phyloP scores from a whole-genome alignment of 2,797 vertebrate species.

The Tamandua tetradactyla region DNA sequence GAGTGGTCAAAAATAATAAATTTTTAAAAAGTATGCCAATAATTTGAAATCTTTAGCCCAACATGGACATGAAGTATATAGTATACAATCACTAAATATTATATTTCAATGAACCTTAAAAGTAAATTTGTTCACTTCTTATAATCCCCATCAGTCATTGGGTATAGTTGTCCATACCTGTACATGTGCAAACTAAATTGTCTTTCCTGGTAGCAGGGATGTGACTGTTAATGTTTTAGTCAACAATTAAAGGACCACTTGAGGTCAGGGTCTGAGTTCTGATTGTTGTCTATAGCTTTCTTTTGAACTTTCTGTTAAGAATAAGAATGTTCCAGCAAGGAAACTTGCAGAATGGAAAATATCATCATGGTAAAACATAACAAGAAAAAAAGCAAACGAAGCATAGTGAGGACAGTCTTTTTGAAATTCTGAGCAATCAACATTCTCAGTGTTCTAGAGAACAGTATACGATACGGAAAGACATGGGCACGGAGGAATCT shows the following conservation, averaged over 20 bases:
- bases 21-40: no score
- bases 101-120: background rate
- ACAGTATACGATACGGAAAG: background rate
- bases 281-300: background rate
- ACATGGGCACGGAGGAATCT: background rate
- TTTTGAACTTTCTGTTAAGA: background rate
- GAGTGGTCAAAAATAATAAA: background rate
- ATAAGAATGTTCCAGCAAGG: background rate
- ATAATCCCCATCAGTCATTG: background rate
- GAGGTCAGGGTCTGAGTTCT: background rate
- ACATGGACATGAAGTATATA: background rate
- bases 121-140: background rate
- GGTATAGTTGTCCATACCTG: background rate
- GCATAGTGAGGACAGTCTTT: background rate
- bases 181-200: background rate
- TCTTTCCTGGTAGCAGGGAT: background rate
- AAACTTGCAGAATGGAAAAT: background rate
- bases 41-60: background rate
- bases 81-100: background rate
- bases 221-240: background rate
- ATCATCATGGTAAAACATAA: background rate
- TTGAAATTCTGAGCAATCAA: background rate
- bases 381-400: background rate
- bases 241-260: slow-evolving; percentile 3
- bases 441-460: background rate